These are phyloP conservation scores for Ahaetulla prasina DNA, from an alignment of 2,113 vertebrate species.

Conservation along the genomic window DNA sequence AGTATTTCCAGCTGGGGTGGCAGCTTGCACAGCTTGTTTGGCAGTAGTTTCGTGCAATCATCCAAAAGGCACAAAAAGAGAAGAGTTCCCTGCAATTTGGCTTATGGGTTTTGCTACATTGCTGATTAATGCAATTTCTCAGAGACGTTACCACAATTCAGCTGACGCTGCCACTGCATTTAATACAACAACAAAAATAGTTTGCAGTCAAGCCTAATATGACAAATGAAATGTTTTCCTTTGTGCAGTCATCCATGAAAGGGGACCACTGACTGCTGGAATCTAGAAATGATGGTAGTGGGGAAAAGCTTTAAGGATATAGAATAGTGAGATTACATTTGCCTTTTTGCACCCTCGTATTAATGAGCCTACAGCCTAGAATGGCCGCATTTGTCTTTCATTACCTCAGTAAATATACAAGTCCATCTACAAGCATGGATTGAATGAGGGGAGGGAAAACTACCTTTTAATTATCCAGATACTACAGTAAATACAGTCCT, in stretches of 20 bases:
- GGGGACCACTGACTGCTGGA: not conserved
- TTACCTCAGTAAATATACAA: not conserved
- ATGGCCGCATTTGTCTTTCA: not conserved
- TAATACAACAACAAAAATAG: conserved; percentile 5
- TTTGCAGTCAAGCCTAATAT: not conserved
- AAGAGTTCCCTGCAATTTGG: conserved; percentile 37
- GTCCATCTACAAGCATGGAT: not conserved
- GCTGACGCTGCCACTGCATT: not conserved
- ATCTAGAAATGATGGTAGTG: not conserved
- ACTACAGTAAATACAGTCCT: not conserved
- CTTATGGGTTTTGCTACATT: conserved; percentile 31
- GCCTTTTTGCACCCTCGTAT: not conserved
- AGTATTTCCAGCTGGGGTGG: conserved; percentile 55
- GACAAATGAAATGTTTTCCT: not conserved
- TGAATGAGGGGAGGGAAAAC: not conserved
- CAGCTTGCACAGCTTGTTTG: conserved; percentile 51
- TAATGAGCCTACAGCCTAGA: not conserved
- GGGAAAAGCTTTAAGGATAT: not conserved
- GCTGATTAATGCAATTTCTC: not conserved
- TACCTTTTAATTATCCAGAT: not conserved
- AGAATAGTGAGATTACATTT: not conserved
- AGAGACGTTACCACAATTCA: not conserved
- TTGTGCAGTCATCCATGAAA: not conserved
- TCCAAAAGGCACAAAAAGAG: conserved; percentile 41
- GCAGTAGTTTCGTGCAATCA: conserved; percentile 46